Percentiles rank a stretch among this genome's conserved stretches.
Conservation (phyloP, 1,140 invertebrate species). For the Lethocerus indicus region DNA sequence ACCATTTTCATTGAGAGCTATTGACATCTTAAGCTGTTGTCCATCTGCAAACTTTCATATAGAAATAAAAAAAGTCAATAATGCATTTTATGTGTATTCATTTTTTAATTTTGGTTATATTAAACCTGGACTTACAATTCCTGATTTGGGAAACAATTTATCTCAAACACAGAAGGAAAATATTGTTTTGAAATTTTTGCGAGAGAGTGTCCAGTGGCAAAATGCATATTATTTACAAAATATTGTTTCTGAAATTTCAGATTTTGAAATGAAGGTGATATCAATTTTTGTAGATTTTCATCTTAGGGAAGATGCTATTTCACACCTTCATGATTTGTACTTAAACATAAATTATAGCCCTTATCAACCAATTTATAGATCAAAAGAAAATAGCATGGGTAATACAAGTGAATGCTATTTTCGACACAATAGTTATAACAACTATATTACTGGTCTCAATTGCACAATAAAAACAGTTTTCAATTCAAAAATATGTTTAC, state of each 20-base stretch:
- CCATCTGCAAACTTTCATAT: neutral
- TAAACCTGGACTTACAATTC: constrained; percentile 1
- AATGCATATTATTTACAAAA: neutral
- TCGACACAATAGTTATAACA: no score
- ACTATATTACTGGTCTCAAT: no score
- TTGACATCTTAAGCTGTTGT: constrained; percentile 1
- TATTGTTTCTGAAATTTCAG: neutral
- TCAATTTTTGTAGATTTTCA: neutral
- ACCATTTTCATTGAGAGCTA: neutral
- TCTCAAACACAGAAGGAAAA: neutral
- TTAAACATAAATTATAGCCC: neutral
- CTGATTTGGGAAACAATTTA: neutral
- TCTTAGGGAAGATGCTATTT: neutral
- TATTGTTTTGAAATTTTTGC: neutral
- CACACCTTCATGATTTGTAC: neutral
- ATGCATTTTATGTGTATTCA: neutral
- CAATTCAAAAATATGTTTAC: no score
- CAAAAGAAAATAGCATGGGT: no score
- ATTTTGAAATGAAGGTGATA: neutral
- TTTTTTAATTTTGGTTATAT: neutral
- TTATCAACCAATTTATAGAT: neutral
- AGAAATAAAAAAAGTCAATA: neutral
- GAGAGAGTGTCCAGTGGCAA: neutral
- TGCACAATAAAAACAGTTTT: no score
- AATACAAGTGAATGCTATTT: no score